phyloP scores from a whole-genome alignment of 1,140 invertebrate genomes.

The Saccostrea echinata region DNA sequence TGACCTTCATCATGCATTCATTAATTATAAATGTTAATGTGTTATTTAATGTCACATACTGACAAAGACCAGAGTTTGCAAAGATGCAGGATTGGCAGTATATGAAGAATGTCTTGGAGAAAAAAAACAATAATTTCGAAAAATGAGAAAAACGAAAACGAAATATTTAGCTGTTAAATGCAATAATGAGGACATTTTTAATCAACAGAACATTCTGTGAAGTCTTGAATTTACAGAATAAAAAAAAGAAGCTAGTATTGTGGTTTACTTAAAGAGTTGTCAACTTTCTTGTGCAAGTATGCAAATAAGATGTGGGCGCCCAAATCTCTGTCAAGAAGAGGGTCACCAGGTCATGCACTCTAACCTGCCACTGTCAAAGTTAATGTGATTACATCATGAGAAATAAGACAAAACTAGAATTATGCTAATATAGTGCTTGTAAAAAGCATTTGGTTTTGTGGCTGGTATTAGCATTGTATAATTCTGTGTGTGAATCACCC shows the following conservation, averaged over 20 bases:
- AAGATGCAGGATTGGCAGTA: neutral
- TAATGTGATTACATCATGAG: conserved; percentile 28
- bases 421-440: conserved; percentile 2
- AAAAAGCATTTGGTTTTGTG: neutral
- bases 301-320: conserved; percentile 28
- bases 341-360: neutral
- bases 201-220: neutral
- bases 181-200: too few species aligned
- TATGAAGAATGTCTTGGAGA: neutral
- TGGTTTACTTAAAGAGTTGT: conserved; percentile 24
- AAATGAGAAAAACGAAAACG: too few species aligned
- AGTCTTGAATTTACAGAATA: neutral
- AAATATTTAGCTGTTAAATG: neutral
- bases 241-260: neutral
- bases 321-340: conserved; percentile 10
- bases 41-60: neutral
- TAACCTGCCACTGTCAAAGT: conserved; percentile 12
- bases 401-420: conserved; percentile 27
- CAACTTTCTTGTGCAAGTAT: conserved; percentile 2
- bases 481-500: conserved; percentile 17
- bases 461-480: neutral
- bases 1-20: neutral
- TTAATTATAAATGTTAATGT: conserved; percentile 29
- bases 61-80: conserved; percentile 6
- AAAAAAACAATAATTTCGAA: neutral